A percentile compares a stretch with the other conserved stretches of the same genome.
Evolutionary conservation across 2,113 vertebrate genomes (phyloP).

Genomic region (Nannospalax galili): DNA sequence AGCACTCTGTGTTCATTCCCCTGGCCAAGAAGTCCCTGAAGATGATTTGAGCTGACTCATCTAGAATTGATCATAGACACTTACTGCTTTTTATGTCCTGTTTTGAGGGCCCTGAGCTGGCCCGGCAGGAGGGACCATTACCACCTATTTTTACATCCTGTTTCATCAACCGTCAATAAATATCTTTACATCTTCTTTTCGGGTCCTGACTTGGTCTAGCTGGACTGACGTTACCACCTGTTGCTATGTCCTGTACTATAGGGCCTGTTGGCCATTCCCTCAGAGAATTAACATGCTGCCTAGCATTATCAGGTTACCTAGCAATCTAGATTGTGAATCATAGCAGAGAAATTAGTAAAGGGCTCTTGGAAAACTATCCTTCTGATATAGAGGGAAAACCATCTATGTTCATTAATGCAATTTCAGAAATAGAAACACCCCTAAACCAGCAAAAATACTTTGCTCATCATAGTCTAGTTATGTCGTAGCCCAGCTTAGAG

Average conservation of each 20-base stretch:
- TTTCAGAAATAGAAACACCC: constrained; percentile 13
- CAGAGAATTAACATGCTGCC: background rate
- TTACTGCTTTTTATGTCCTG: background rate
- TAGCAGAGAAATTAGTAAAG: background rate
- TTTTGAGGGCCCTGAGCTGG: background rate
- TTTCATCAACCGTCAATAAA: background rate
- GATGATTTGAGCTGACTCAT: background rate
- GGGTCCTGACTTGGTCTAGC: background rate
- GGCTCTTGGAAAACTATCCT: background rate
- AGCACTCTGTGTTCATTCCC: background rate
- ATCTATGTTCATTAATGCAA: constrained; percentile 21
- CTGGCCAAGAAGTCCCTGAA: background rate
- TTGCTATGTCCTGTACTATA: background rate
- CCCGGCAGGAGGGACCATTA: background rate
- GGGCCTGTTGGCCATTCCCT: background rate
- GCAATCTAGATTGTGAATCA: background rate
- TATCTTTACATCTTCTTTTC: background rate
- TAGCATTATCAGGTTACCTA: background rate
- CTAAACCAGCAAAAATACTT: background rate
- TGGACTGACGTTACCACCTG: background rate
- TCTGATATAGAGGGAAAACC: background rate
- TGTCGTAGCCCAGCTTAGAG: background rate
- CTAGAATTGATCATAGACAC: background rate
- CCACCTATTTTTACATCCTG: background rate
- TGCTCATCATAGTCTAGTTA: background rate